Conservation (phyloP, 2,888 invertebrate genomes). For the Deilephila elpenor region DNA sequence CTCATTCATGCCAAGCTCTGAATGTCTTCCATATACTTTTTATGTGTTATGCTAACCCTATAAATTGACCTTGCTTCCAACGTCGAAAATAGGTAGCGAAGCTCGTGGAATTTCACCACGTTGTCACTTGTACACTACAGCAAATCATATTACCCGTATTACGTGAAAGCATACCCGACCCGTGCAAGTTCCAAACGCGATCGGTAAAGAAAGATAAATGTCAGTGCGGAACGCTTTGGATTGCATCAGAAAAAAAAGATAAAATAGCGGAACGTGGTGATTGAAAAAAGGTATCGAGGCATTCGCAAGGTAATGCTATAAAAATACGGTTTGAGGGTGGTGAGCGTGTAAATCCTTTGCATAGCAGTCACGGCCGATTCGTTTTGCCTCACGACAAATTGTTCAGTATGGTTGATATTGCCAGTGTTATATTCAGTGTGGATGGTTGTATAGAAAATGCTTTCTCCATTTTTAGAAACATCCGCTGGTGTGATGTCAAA, state of each 20-base stretch:
- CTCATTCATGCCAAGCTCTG: too few species aligned
- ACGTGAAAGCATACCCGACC: background rate
- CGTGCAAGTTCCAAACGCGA: too few species aligned
- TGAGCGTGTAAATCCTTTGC: background rate
- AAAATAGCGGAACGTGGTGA: constrained; percentile 2
- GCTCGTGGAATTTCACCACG: background rate
- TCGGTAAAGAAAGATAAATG: constrained; percentile 5
- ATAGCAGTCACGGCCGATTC: background rate
- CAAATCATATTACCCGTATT: background rate
- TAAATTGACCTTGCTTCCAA: background rate
- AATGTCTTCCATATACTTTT: background rate
- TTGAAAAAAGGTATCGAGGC: background rate
- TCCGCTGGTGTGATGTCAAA: too few species aligned
- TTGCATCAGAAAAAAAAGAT: background rate
- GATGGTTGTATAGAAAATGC: background rate
- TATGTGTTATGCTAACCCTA: background rate
- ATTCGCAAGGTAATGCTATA: background rate
- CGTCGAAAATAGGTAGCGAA: background rate
- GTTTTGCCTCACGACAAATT: background rate
- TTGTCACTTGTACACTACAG: background rate
- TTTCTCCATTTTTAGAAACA: too few species aligned
- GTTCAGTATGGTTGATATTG: background rate
- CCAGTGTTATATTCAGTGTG: background rate
- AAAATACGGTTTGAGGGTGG: background rate
- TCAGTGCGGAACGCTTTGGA: background rate